A percentile compares a stretch with the other conserved stretches of the same genome.
phyloP scores from a whole-genome alignment of 2,113 vertebrate species.

The Prionailurus bengalensis region DNA sequence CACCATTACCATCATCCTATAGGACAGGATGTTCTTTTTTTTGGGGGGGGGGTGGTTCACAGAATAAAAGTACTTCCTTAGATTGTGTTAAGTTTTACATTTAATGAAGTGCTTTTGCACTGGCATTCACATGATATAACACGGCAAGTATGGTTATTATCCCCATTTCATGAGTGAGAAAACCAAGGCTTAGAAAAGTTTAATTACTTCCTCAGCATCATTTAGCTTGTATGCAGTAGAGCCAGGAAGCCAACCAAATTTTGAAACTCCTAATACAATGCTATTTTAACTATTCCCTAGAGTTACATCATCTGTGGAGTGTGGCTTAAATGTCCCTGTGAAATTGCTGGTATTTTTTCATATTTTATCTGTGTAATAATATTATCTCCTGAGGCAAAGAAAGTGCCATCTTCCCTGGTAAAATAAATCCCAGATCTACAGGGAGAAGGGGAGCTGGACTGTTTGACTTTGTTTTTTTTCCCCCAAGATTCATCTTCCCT shows the following conservation, averaged over 20 bases:
- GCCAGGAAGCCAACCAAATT: neutral
- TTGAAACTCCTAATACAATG: neutral
- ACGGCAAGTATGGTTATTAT: neutral
- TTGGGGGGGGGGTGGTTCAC: neutral
- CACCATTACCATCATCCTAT: neutral
- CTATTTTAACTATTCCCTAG: constrained; percentile 25
- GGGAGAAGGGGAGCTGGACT: neutral
- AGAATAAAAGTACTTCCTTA: constrained; percentile 35
- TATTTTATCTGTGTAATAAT: constrained; percentile 28
- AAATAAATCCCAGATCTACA: constrained; percentile 16
- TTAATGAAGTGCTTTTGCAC: neutral
- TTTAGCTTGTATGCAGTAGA: neutral
- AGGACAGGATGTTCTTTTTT: neutral
- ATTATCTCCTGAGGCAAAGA: neutral
- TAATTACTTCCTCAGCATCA: constrained; percentile 2
- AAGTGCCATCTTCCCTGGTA: neutral
- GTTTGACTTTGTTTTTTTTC: neutral
- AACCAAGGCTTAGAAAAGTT: neutral
- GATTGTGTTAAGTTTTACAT: neutral
- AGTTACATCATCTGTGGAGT: neutral
- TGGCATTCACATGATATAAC: neutral
- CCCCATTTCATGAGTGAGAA: neutral
- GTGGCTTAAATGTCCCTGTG: neutral
- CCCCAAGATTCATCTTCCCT: neutral
- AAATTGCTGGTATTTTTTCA: constrained; percentile 23